Percentiles rank a stretch among this genome's conserved stretches.
Evolutionary conservation across 92 coral and sea anemone genomes (phyloP).

Genomic region (Bergia sp.): DNA sequence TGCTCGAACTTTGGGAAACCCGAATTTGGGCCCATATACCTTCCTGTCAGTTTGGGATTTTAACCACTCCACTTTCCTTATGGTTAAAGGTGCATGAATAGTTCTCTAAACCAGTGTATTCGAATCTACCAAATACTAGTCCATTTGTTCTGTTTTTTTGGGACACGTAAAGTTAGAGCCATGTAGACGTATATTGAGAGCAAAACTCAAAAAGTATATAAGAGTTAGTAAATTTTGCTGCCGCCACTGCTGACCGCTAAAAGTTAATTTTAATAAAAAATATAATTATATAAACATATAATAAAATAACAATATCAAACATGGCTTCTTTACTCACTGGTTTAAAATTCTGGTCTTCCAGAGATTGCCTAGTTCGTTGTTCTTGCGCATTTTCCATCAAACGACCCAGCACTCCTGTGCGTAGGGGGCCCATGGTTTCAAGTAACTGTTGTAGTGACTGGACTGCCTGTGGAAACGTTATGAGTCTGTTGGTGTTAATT

Average conservation of each 20-base stretch:
- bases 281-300: background rate
- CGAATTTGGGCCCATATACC: background rate
- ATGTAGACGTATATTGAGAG: too few relatives aligned
- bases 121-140: too few relatives aligned
- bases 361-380: conserved; percentile 50
- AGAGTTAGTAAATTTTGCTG: too few relatives aligned
- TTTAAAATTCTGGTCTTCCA: conserved; percentile 47
- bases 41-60: too few relatives aligned
- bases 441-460: conserved; percentile 54
- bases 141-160: too few relatives aligned
- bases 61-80: too few relatives aligned
- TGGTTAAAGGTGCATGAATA: too few relatives aligned
- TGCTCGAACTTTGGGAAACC: background rate
- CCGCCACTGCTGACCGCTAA: too few relatives aligned
- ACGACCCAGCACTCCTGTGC: conserved; percentile 28
- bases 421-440: conserved; percentile 35
- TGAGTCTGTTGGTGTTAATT: background rate
- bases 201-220: too few relatives aligned
- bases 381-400: conserved; percentile 63
- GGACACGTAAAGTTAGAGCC: too few relatives aligned
- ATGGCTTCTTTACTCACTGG: conserved; percentile 51
- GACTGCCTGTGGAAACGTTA: conserved; percentile 50
- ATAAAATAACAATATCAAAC: background rate
- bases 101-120: too few relatives aligned
- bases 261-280: too few relatives aligned